Evolutionary conservation across 2,113 vertebrate species (phyloP).

Genomic region (Struthio camelus): DNA sequence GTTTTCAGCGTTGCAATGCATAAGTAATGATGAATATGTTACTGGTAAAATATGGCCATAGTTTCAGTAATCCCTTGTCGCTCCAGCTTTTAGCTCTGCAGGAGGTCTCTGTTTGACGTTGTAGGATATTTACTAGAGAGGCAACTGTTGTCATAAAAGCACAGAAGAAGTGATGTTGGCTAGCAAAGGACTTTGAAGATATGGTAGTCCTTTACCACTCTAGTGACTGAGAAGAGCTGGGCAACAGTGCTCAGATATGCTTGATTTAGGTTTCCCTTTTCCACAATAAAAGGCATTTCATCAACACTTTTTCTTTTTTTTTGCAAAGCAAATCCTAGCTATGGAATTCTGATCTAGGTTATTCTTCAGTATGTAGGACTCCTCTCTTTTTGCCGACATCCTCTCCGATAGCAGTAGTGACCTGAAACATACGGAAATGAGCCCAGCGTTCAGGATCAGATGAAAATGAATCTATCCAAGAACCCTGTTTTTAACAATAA

Average conservation of each 20-base stretch:
- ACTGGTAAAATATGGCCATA: not conserved
- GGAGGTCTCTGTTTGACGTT: not conserved
- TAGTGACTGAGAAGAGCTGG: not conserved
- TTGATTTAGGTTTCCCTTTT: not conserved
- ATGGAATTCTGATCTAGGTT: not conserved
- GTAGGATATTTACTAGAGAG: not conserved
- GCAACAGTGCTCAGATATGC: not conserved
- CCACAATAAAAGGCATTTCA: not conserved
- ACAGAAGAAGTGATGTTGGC: not conserved
- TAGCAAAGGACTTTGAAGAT: not conserved
- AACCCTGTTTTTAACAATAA: not conserved
- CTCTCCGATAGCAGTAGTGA: not conserved
- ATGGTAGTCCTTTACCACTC: not conserved
- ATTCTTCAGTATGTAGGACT: not conserved
- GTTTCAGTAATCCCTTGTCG: not conserved
- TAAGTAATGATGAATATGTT: not conserved
- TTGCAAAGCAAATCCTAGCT: not conserved
- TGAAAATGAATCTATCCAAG: not conserved
- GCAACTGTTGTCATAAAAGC: not conserved
- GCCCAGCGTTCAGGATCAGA: not conserved
- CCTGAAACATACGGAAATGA: not conserved
- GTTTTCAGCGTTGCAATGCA: fast-evolving
- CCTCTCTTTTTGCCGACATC: not conserved
- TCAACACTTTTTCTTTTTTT: not conserved
- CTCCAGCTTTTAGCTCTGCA: not conserved